A percentile compares a stretch with the other conserved stretches of the same genome.
Conservation (phyloP, 2,888 invertebrate species). For the Melanargia galathea region DNA sequence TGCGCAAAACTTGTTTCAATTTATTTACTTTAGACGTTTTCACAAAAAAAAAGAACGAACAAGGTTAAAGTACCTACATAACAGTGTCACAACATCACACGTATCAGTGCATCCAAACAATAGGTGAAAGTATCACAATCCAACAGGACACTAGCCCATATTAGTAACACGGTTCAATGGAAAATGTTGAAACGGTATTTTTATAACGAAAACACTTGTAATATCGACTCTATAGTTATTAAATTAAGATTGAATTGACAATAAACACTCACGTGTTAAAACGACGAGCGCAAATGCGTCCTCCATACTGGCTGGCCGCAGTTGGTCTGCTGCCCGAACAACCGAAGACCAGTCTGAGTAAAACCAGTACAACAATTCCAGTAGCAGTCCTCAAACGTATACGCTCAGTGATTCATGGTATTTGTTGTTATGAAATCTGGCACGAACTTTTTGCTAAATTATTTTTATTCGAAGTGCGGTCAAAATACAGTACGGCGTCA, state of each 20-base stretch:
- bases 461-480: conserved; percentile 2
- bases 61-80: neutral
- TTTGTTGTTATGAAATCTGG: conserved; percentile 19
- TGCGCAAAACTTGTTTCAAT: neutral
- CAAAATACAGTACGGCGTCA: neutral
- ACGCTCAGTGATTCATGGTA: conserved; percentile 11
- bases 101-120: conserved; percentile 24
- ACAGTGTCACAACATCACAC: conserved; percentile 10
- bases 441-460: conserved; percentile 2
- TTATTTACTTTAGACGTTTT: neutral
- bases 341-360: conserved; percentile 24
- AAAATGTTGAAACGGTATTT: conserved; percentile 35
- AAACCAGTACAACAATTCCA: conserved; percentile 35
- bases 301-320: conserved; percentile 60
- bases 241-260: conserved; percentile 25
- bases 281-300: conserved; percentile 64
- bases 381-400: conserved; percentile 31
- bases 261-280: conserved; percentile 67
- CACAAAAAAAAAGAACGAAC: neutral
- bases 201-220: neutral
- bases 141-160: conserved; percentile 21
- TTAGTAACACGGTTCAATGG: conserved; percentile 35
- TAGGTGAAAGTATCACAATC: conserved; percentile 38
- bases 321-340: conserved; percentile 45
- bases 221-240: conserved; percentile 13